Evolutionary conservation across 2,797 vertebrate species (phyloP), one percentile per base, ranked within the genome.

Genomic region (Danio aesculapii): DNA sequence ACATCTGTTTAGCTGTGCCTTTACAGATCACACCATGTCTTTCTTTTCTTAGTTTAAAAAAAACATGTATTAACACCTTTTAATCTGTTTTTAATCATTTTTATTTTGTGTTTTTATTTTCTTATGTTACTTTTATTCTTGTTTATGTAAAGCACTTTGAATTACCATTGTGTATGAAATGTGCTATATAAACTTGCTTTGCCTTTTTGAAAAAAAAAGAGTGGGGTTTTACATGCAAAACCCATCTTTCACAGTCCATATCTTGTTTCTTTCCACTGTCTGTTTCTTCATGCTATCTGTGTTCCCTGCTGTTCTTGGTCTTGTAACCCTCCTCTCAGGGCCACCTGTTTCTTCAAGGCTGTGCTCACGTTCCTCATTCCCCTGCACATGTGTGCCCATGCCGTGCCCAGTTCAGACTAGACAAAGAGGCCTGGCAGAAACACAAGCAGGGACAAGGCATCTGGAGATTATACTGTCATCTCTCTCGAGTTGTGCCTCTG

Each of bases 311-410:
- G 30, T 30, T 11, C 4, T n/a, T 17, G 12, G 8, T 75, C 57
- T 46, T 63, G 49, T 16, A 57, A 30, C 41, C 2, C 17, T 71
- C 58, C 9, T 55, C 39, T 74, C 16, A 57, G 41, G 63, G 64
- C 47, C 82, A 80, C 82, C 82, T 79, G 75, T 79, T 83, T 19
- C 47, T 83, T 79, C 63, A 83, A 68, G 81, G 76, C 75, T 46
- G 52, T 5, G 1, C 59, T 77, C 17, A 8, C 76, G 79, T 83
- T 83, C 43, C 50, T 79, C 41, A 50, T 67, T 50, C 13, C 8
- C 50, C 12, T 19, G 57, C 77, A 75, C 76, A 52, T 75, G 71
- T 69, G 71, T 70, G 19, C 13, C 63, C 21, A 3, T 6, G 1
- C 14, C 6, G 7, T 52, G 17, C 68, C 2, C 6, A 16, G 59